These are phyloP conservation scores for Tragelaphus strepsiceros DNA, from an alignment of 2,113 vertebrate genomes.

Conservation along the genomic window DNA sequence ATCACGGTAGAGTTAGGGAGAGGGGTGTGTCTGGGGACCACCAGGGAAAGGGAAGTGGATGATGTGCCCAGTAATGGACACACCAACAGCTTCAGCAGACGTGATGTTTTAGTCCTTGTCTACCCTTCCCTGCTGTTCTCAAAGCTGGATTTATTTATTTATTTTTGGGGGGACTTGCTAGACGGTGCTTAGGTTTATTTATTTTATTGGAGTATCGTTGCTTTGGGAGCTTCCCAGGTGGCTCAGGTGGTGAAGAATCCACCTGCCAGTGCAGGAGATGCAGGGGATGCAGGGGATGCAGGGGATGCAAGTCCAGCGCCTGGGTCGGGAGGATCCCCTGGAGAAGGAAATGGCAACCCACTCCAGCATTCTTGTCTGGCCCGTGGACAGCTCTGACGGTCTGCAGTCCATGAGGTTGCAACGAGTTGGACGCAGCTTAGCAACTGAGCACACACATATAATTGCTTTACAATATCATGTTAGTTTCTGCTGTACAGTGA, in stretches of 20 bases:
- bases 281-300: not conserved
- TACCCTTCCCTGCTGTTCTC: not conserved
- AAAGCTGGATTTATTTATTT: not conserved
- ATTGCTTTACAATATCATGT: not conserved
- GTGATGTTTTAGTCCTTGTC: not conserved
- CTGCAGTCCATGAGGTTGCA: not conserved
- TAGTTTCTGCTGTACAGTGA: not conserved
- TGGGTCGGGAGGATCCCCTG: not conserved
- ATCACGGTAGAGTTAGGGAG: fast-evolving
- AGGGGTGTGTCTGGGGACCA: not conserved
- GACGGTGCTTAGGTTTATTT: not conserved
- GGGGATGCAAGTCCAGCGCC: fast-evolving
- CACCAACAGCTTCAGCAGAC: no score
- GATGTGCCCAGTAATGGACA: fast-evolving
- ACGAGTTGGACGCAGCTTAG: not conserved
- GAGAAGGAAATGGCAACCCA: not conserved
- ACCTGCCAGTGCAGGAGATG: not conserved
- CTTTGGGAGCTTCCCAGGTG: not conserved
- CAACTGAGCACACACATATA: not conserved
- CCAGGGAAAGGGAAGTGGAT: fast-evolving
- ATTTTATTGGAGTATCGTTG: not conserved
- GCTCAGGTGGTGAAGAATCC: not conserved
- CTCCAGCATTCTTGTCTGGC: not conserved
- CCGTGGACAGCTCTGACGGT: not conserved
- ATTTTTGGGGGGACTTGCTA: not conserved